These are phyloP conservation scores for Bombus polaris DNA, from an alignment of 1,140 invertebrate genomes.

Conservation along the genomic window DNA sequence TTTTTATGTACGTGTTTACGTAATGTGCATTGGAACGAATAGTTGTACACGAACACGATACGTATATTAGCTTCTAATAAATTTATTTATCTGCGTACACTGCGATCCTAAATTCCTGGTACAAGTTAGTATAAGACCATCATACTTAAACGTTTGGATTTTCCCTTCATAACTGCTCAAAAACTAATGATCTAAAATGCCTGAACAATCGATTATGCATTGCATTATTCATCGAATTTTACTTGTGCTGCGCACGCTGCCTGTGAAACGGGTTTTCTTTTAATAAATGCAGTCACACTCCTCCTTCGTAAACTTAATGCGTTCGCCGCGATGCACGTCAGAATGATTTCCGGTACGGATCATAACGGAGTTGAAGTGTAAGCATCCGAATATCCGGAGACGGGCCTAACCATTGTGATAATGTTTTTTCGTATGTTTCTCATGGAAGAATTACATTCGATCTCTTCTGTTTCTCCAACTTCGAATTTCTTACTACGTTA, in stretches of 20 bases:
- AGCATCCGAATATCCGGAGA: conserved; percentile 37
- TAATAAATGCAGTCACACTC: conserved; percentile 29
- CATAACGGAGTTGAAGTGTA: conserved; percentile 36
- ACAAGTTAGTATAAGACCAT: no score
- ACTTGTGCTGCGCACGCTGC: conserved; percentile 13
- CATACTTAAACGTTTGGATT: neutral
- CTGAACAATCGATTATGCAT: neutral
- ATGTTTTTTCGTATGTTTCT: neutral
- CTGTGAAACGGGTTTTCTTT: conserved; percentile 35
- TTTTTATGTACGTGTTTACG: neutral
- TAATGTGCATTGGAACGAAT: neutral
- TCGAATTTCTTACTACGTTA: neutral
- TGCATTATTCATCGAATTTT: conserved; percentile 46
- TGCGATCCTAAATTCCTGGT: no score
- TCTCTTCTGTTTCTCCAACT: neutral
- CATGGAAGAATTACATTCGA: no score
- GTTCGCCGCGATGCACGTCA: conserved; percentile 23
- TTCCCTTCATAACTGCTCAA: neutral
- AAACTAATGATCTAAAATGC: no score
- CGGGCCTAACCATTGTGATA: neutral
- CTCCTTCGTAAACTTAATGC: conserved; percentile 24
- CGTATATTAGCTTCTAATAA: no score
- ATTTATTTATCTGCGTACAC: no score
- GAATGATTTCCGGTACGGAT: conserved; percentile 45
- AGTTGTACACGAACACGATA: neutral